phyloP scores from a whole-genome alignment of 2,888 invertebrate genomes.

The Piscicola geometra region DNA sequence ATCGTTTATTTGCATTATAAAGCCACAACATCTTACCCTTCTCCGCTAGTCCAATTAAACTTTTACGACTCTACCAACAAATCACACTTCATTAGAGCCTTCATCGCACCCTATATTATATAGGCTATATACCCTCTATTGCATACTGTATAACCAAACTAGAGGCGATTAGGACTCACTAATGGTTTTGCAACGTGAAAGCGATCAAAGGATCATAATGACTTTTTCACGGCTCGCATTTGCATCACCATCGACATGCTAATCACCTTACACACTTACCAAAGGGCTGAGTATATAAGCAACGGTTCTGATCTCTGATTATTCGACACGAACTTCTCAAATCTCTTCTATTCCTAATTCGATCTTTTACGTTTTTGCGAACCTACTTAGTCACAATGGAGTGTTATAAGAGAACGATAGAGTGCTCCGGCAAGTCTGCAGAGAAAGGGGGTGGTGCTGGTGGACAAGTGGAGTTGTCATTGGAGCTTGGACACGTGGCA shows the following conservation, averaged over 20 bases:
- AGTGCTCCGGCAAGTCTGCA: not conserved
- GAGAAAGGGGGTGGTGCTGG: not conserved
- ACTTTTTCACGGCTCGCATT: not conserved
- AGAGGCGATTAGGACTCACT: not conserved
- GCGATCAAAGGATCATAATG: not conserved
- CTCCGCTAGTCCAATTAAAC: not conserved
- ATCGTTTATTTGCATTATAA: not conserved
- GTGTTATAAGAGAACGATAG: not conserved
- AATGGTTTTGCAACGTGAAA: not conserved
- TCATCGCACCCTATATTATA: not conserved
- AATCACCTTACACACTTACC: conserved; percentile 6
- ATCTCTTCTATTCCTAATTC: not conserved
- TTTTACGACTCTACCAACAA: conserved; percentile 1
- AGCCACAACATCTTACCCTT: not conserved
- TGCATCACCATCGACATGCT: not conserved
- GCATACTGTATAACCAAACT: not conserved
- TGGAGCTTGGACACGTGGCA: conserved; percentile 89
- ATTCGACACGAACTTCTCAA: not conserved
- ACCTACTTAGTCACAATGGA: not conserved
- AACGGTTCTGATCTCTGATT: not conserved
- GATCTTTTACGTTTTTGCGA: not conserved
- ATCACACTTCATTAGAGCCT: not conserved
- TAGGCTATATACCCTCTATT: no score
- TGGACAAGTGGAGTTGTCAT: not conserved
- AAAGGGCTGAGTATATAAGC: not conserved